These are phyloP conservation scores for Spatula versicolor DNA, from an alignment of 2,797 vertebrate species.

Conservation along the genomic window DNA sequence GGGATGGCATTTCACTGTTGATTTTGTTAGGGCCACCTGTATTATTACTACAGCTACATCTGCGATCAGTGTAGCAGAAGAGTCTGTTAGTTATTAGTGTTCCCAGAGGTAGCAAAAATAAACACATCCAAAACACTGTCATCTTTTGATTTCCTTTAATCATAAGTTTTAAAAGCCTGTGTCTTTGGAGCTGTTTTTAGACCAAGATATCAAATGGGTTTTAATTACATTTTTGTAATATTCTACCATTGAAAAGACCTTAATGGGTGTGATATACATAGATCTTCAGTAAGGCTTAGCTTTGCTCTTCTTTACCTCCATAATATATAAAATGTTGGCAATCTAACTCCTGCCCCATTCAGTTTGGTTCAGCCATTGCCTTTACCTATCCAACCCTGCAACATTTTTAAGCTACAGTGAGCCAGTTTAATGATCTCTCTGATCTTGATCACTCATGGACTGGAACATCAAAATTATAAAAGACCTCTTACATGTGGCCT, in stretches of 20 bases:
- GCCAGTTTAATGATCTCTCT: neutral
- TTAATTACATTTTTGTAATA: neutral
- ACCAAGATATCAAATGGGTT: neutral
- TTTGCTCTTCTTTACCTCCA: neutral
- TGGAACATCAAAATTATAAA: neutral
- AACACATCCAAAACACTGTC: neutral
- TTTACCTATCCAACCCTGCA: neutral
- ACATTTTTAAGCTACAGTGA: neutral
- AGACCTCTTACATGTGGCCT: neutral
- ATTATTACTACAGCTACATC: neutral
- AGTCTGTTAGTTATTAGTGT: neutral
- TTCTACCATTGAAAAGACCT: neutral
- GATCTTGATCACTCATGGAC: neutral
- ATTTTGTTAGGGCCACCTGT: neutral
- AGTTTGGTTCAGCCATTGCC: neutral
- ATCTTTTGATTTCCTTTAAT: conserved; percentile 27
- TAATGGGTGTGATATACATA: fast-evolving
- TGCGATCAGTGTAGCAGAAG: neutral
- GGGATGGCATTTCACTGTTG: neutral
- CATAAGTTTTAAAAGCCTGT: neutral
- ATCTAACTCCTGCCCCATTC: neutral
- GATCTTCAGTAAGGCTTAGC: neutral
- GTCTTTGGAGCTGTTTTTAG: neutral
- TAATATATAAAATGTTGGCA: neutral
- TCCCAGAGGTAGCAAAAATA: conserved; percentile 30